Evolutionary conservation across 2,797 vertebrate species (phyloP), one percentile per base, ranked within the genome.

Genomic region (Enteromius unitaeniatus): DNA sequence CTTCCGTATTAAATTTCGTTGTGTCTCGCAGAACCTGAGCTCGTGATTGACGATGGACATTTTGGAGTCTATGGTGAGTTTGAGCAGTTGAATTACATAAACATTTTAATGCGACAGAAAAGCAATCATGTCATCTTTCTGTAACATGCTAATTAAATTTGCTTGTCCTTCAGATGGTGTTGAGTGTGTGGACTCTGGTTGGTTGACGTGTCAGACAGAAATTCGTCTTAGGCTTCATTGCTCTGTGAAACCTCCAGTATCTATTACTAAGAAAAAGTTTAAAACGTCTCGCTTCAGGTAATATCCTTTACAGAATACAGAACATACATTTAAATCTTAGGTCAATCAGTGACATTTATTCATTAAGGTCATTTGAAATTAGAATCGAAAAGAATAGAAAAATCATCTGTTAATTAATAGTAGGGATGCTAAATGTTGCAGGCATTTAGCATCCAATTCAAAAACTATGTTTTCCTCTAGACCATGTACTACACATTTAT

Each of bases 211-310:
- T 91, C 98, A 99, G 91, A 97, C 97, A 83, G 98, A 99, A 93
- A 96, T 99, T 86, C 97, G 98, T 76, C 93, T 99, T 81, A 96
- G 98, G 65, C 94, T 99, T 85, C 98, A 99, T 95, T 95, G 95
- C 91, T 99, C 97, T 73, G 95, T 97, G 89, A 96, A 92, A 90
- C 89, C 95, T 68, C 97, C 98, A 6, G 97, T 99, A 77, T 95
- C 96, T 40, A 99, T 99, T 89, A 96, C 97, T 0, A 99, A 99
- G 95, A 99, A 97, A 92, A 98, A 99, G 92, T 99, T 95, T 89
- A 99, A 99, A 94, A 99, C 96, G 86, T 99, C 98, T 62, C 95
- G 97, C 88, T 99, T 99, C 93, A 98, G 98, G 98, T 99, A 94
- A 87, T 88, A 10, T 7, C 53, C 67, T 51, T 80, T 8, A 28